Conservation (phyloP, 1,140 invertebrate species). For the Sitobion miscanthi region DNA sequence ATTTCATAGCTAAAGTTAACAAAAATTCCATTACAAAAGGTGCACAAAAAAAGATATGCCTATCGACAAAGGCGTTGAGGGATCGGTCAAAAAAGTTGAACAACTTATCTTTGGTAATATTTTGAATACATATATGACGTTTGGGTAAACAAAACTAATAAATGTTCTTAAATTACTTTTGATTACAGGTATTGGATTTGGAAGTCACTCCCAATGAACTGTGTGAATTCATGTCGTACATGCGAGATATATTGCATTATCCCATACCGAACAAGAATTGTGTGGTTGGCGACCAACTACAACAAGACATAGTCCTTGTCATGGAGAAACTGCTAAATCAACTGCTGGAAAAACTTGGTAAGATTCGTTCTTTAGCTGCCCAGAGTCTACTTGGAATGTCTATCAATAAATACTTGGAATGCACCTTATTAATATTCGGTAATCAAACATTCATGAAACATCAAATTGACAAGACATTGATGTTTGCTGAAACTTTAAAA, state of each 20-base stretch:
- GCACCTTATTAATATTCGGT: neutral
- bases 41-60: constrained; percentile 40
- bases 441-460: constrained; percentile 10
- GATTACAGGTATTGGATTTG: constrained; percentile 30
- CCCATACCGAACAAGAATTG: constrained; percentile 44
- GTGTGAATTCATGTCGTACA: constrained; percentile 1
- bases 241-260: constrained; percentile 34
- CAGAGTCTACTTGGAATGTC: neutral
- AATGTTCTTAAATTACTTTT: neutral
- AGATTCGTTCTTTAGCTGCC: neutral
- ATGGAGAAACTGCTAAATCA: constrained; percentile 30
- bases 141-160: neutral
- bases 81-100: neutral
- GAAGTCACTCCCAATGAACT: constrained; percentile 21
- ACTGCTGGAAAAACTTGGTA: neutral
- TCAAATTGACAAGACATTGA: neutral
- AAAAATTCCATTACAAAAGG: constrained; percentile 36
- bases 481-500: neutral
- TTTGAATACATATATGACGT: neutral
- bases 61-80: constrained; percentile 6
- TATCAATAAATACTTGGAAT: constrained; percentile 44
- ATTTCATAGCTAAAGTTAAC: neutral
- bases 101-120: constrained; percentile 30
- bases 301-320: constrained; percentile 31
- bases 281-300: constrained; percentile 31